A percentile compares a stretch with the other conserved stretches of the same genome.
Conservation (phyloP, 2,797 vertebrate genomes). For the Trichosurus vulpecula region DNA sequence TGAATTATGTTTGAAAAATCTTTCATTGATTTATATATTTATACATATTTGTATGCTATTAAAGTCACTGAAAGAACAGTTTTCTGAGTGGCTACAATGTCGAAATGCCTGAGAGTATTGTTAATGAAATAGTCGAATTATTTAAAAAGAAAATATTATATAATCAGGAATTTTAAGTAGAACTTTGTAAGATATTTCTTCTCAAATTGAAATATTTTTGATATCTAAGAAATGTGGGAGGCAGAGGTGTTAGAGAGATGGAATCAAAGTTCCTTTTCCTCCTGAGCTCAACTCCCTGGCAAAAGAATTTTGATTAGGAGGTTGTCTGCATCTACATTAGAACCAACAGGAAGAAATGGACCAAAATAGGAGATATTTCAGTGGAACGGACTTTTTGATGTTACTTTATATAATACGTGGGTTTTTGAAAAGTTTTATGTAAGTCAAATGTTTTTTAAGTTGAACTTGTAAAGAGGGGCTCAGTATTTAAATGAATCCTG, state of each 20-base stretch:
- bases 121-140: slow-evolving; percentile 1
- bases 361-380: slow-evolving; percentile 22
- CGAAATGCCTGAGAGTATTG: slow-evolving; percentile 10
- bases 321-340: slow-evolving; percentile 13
- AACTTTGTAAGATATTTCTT: slow-evolving; percentile 1
- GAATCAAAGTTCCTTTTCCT: not conserved
- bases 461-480: not conserved
- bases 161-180: slow-evolving; percentile 32
- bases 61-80: slow-evolving; percentile 20
- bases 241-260: not conserved
- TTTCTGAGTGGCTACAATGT: slow-evolving; percentile 10
- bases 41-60: not conserved
- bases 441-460: slow-evolving; percentile 24
- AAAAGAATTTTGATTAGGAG: slow-evolving; percentile 38
- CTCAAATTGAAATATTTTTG: slow-evolving; percentile 46
- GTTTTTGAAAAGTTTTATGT: not conserved
- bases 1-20: not conserved
- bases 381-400: not conserved
- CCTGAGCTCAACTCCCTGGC: not conserved
- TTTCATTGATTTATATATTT: not conserved
- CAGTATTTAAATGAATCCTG: slow-evolving; percentile 19
- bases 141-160: slow-evolving; percentile 23
- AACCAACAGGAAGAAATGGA: slow-evolving; percentile 26
- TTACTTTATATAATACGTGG: not conserved
- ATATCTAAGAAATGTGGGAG: slow-evolving; percentile 29